Conservation (phyloP, 2,113 vertebrate species). For the Carlito syrichta region DNA sequence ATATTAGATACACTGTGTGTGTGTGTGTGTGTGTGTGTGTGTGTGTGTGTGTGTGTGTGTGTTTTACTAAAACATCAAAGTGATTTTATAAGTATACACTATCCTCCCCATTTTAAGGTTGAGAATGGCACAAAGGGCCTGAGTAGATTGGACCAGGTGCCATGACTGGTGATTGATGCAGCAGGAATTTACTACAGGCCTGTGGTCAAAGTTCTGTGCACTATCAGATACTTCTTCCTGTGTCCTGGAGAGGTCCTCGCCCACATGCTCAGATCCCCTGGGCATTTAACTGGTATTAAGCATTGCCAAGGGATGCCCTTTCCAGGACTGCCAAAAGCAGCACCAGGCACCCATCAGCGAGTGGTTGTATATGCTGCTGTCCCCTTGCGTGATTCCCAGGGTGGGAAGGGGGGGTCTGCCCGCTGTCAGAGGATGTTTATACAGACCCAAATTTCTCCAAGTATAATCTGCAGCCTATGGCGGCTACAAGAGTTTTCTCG, state of each 20-base stretch:
- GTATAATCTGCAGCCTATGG: background rate
- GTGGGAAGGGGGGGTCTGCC: background rate
- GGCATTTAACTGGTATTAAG: background rate
- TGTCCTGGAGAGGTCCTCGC: background rate
- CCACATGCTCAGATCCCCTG: background rate
- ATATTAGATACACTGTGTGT: background rate
- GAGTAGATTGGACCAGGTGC: background rate
- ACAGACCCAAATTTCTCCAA: background rate
- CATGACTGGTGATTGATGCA: background rate
- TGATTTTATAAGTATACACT: background rate
- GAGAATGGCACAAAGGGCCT: background rate
- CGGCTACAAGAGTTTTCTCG: background rate
- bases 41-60: too few species aligned
- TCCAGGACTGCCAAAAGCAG: background rate
- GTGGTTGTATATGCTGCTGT: background rate
- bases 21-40: too few species aligned
- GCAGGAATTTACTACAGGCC: background rate
- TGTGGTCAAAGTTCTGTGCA: background rate
- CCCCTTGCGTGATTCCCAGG: background rate
- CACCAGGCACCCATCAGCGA: background rate
- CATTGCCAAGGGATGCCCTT: background rate
- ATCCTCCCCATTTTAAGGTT: background rate
- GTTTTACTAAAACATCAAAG: background rate
- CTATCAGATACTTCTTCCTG: background rate
- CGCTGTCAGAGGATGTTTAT: background rate